Evolutionary conservation across 2,797 vertebrate genomes (phyloP).

Genomic region (Sebastes elongatus): DNA sequence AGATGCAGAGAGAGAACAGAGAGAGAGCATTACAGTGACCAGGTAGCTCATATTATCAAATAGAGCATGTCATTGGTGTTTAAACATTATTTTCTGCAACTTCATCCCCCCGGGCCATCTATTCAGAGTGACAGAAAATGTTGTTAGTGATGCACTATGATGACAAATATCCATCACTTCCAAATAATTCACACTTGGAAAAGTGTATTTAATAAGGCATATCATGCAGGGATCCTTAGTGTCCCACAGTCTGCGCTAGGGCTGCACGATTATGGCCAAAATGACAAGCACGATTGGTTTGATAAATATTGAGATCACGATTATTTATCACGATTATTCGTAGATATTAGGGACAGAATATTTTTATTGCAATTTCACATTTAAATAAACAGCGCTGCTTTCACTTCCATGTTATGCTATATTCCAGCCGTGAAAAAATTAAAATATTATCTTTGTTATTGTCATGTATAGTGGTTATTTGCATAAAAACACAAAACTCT

Average conservation of each 20-base stretch:
- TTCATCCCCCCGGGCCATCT: constrained; percentile 1
- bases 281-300: rapidly evolving
- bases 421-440: too few relatives aligned
- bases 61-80: constrained; percentile 41
- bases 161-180: constrained; percentile 5
- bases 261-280: too few relatives aligned
- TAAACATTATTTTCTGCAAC: constrained; percentile 27
- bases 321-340: too few relatives aligned
- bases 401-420: too few relatives aligned
- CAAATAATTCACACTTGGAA: not conserved
- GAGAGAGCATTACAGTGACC: constrained; percentile 47
- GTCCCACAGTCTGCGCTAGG: not conserved
- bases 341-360: too few relatives aligned
- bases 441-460: too few relatives aligned
- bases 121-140: constrained; percentile 28
- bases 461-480: too few relatives aligned
- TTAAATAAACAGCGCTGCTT: too few relatives aligned
- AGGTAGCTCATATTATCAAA: constrained; percentile 50
- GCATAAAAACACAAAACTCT: too few relatives aligned
- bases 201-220: constrained; percentile 24
- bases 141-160: constrained; percentile 18
- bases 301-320: too few relatives aligned
- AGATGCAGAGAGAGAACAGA: constrained; percentile 4
- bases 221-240: not conserved
- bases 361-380: too few relatives aligned